Conservation (phyloP, 2,113 vertebrate genomes). For the Myocastor coypus region DNA sequence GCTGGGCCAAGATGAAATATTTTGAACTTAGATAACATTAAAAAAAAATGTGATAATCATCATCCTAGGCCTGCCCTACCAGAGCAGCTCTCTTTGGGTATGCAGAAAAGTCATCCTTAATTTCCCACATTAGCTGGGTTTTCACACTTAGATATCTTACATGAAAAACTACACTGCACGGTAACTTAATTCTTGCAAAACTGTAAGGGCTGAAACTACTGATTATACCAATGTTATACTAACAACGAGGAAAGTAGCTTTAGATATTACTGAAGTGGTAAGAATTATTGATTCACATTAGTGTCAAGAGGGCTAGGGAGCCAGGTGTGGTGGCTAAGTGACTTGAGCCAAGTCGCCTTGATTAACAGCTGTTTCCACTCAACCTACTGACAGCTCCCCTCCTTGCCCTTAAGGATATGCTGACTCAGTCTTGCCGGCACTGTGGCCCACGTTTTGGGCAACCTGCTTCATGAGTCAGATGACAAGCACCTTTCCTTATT, state of each 20-base stretch:
- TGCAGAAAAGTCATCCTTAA: neutral
- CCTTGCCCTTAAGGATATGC: neutral
- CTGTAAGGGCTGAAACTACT: neutral
- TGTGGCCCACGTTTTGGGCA: neutral
- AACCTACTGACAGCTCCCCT: neutral
- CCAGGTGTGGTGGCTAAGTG: too few relatives aligned
- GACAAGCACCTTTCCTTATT: neutral
- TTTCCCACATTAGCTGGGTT: neutral
- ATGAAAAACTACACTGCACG: constrained; percentile 6
- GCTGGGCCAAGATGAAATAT: too few relatives aligned
- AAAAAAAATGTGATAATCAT: neutral
- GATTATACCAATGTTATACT: neutral
- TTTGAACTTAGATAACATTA: neutral
- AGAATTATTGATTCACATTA: neutral
- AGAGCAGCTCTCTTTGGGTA: neutral
- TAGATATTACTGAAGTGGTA: neutral
- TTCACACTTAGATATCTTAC: neutral
- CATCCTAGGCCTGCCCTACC: neutral
- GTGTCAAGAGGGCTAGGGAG: neutral
- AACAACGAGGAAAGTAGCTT: neutral
- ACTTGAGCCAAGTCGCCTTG: neutral
- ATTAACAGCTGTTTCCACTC: neutral
- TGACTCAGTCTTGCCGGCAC: neutral
- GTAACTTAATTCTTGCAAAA: constrained; percentile 2
- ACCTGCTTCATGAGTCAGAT: neutral